These are phyloP conservation scores for Meta bourneti DNA, from an alignment of 2,888 invertebrate genomes.

Conservation along the genomic window DNA sequence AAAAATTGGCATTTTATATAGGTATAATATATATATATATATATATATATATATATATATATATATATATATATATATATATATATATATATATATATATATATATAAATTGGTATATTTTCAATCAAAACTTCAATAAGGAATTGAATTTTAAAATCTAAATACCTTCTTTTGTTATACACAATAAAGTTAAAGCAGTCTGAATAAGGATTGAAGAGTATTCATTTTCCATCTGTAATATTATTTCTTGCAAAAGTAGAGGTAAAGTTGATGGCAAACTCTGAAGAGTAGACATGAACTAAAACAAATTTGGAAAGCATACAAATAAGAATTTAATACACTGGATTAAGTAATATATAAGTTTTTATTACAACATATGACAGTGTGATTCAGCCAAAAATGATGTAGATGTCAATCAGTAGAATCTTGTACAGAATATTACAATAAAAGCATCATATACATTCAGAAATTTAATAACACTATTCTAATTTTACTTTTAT, in stretches of 20 bases:
- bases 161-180: slow-evolving; percentile 72
- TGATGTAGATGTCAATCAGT: background rate
- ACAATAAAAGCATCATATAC: background rate
- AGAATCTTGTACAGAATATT: background rate
- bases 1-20: too few species aligned
- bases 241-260: slow-evolving; percentile 72
- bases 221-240: slow-evolving; percentile 75
- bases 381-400: background rate
- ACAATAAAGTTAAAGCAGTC: slow-evolving; percentile 60
- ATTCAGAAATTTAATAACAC: background rate
- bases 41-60: too few species aligned
- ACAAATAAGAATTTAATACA: background rate
- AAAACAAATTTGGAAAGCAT: background rate
- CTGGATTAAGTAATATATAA: background rate
- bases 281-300: slow-evolving; percentile 76
- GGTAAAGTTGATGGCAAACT: slow-evolving; percentile 67
- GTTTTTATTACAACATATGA: too few species aligned
- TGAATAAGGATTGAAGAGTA: slow-evolving; percentile 64
- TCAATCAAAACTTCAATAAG: too few species aligned
- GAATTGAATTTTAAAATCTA: slow-evolving; percentile 7
- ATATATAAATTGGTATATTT: too few species aligned
- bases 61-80: too few species aligned
- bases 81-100: too few species aligned
- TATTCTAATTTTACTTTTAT: too few species aligned
- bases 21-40: too few species aligned